Base-by-base conservation (phyloP, 2,113 vertebrate genomes). In the Prunella fulvescens region DNA sequence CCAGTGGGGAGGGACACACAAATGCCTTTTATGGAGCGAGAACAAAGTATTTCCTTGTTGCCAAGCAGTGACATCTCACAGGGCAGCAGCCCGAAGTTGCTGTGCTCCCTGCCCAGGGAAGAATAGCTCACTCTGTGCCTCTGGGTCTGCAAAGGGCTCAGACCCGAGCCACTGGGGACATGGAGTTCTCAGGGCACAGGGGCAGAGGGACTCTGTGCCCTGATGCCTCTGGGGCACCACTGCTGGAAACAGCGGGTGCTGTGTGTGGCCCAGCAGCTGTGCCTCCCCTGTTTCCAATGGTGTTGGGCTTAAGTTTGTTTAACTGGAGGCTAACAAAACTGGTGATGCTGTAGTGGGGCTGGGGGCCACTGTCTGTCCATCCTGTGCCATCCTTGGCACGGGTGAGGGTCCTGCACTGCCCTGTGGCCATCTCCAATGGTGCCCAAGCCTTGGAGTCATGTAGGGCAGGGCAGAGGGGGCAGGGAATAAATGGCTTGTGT, bases 151-250 rank as follows among this genome's bases (percentile, higher is more conserved):
- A 24, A 58, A 69, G 56, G 14, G 12, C 57, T 80, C 4, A 3
- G 29, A 37, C 44, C n/a, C 0, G 4, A 73, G 76, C 17, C 42
- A 14, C 44, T 42, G 56, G 39, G 67, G 51, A n/a, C 51, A 19
- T 0, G 1, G 28, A n/a, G 14, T 15, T 61, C 56, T 37, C 56
- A 12, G 35, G 0, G 3, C 6, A 1, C 0, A 1, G 45, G 29
- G 26, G 7, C 31, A 39, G 50, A 70, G 29, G 24, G 8, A 23
- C 31, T 5, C n/a, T 18, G 26, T 35, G 19, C 39, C 62, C n/a
- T 48, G 4, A 0, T 10, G 7, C 39, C 24, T 60, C 60, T 3
- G 7, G 4, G 19, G 9, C 19, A 5, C 15, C 39, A 1, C 22
- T 54, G 16, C 29, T 4, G 10, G n/a, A 51, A 53, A 37, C 7